Percentiles rank a stretch among this genome's conserved stretches.
Evolutionary conservation across 2,797 vertebrate genomes (phyloP).

Genomic region (Philypnodon macrostomus): DNA sequence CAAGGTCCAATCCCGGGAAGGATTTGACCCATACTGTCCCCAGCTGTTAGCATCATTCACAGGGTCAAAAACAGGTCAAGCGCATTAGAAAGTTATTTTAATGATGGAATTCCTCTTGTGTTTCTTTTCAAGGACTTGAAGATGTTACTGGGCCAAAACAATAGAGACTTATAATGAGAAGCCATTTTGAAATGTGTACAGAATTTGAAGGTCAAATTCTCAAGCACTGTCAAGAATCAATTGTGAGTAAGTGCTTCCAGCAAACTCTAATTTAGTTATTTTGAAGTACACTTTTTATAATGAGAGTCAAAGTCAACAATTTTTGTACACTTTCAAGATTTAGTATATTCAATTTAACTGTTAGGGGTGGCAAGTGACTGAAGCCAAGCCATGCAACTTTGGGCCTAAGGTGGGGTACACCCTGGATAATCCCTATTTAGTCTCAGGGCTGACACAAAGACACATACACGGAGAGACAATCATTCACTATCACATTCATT

Average conservation of each 20-base stretch:
- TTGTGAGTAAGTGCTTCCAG: background rate
- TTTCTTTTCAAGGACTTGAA: conserved; percentile 16
- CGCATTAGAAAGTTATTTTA: conserved; percentile 34
- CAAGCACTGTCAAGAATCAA: background rate
- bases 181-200: background rate
- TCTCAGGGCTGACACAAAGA: too few relatives aligned
- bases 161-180: conserved; percentile 3
- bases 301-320: too few relatives aligned
- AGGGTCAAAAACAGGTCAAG: conserved; percentile 42
- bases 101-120: conserved; percentile 32
- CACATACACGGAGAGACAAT: too few relatives aligned
- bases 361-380: too few relatives aligned
- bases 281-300: too few relatives aligned
- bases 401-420: too few relatives aligned
- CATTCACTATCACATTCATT: too few relatives aligned
- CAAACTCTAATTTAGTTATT: background rate
- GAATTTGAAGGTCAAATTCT: background rate
- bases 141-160: conserved; percentile 18
- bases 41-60: conserved; percentile 52
- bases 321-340: too few relatives aligned
- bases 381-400: too few relatives aligned
- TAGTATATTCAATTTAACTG: too few relatives aligned
- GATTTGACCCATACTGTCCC: conserved; percentile 38
- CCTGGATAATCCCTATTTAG: too few relatives aligned
- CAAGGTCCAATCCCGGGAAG: conserved; percentile 12